Evolutionary conservation across 2,797 vertebrate species (phyloP).

Genomic region (Falco berigora): DNA sequence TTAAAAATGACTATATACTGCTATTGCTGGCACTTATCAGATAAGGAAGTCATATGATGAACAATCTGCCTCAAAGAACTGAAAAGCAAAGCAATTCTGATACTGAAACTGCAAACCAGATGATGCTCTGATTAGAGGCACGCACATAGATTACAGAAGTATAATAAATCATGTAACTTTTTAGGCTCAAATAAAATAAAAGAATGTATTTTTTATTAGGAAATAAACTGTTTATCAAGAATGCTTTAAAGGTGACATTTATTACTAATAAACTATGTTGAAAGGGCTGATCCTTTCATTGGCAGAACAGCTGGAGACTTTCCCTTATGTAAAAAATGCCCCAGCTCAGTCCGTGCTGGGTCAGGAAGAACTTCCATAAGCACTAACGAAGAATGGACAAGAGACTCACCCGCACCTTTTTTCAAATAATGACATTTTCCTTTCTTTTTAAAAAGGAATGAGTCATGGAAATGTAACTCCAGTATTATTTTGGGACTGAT

Average conservation of each 20-base stretch:
- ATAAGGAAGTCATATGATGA: conserved; percentile 40
- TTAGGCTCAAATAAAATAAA: conserved; percentile 33
- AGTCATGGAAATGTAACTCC: background rate
- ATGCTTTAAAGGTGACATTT: conserved; percentile 40
- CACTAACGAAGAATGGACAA: background rate
- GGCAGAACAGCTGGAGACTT: background rate
- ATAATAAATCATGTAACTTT: conserved; percentile 18
- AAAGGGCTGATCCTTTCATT: conserved; percentile 7
- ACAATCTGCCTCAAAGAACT: conserved; percentile 36
- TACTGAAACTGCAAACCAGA: conserved; percentile 53
- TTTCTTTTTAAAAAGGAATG: background rate
- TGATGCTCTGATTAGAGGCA: conserved; percentile 19
- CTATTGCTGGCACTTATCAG: conserved; percentile 9
- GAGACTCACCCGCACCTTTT: background rate
- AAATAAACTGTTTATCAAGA: conserved; percentile 40
- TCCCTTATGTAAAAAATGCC: background rate
- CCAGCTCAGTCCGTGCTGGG: background rate
- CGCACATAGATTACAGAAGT: background rate
- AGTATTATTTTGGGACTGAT: conserved; percentile 1
- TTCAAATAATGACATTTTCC: background rate
- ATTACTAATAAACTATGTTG: conserved; percentile 25
- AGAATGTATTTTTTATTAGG: conserved; percentile 31
- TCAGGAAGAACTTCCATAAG: background rate
- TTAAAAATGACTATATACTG: conserved; percentile 34
- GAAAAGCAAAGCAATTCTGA: conserved; percentile 43